Evolutionary conservation across 64 coral and sea anemone genomes (phyloP).

Genomic region (Exaiptasia diaphana): DNA sequence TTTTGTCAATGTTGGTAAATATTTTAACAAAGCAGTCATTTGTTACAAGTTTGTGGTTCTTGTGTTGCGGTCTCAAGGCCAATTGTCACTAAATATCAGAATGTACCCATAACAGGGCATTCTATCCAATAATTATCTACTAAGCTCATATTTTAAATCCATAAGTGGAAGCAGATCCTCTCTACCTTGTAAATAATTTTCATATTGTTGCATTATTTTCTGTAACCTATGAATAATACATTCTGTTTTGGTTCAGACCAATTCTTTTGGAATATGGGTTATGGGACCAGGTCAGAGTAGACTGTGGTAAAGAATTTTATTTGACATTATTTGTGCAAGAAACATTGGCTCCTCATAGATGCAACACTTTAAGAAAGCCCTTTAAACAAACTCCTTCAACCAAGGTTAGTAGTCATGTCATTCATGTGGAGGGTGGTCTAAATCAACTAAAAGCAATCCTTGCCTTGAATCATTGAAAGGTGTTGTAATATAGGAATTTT

Average conservation of each 20-base stretch:
- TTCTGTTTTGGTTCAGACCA: background rate
- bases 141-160: background rate
- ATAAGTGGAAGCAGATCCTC: too few species aligned
- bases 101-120: background rate
- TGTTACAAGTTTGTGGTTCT: too few species aligned
- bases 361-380: conserved; percentile 10
- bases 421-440: too few species aligned
- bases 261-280: conserved; percentile 20
- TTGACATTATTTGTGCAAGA: conserved; percentile 32
- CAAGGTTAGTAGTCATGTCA: background rate
- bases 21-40: too few species aligned
- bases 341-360: background rate
- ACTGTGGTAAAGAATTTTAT: conserved; percentile 21
- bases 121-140: background rate
- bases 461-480: too few species aligned
- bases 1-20: too few species aligned
- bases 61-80: too few species aligned
- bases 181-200: background rate
- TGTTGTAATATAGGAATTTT: too few species aligned
- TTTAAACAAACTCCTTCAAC: conserved; percentile 9
- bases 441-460: too few species aligned
- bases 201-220: background rate
- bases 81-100: too few species aligned
- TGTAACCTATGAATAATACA: background rate
- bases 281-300: conserved; percentile 30